A percentile compares a stretch with the other conserved stretches of the same genome.
These are phyloP conservation scores for Camponotus fellah DNA, from an alignment of 2,888 invertebrate genomes.

Conservation along the genomic window DNA sequence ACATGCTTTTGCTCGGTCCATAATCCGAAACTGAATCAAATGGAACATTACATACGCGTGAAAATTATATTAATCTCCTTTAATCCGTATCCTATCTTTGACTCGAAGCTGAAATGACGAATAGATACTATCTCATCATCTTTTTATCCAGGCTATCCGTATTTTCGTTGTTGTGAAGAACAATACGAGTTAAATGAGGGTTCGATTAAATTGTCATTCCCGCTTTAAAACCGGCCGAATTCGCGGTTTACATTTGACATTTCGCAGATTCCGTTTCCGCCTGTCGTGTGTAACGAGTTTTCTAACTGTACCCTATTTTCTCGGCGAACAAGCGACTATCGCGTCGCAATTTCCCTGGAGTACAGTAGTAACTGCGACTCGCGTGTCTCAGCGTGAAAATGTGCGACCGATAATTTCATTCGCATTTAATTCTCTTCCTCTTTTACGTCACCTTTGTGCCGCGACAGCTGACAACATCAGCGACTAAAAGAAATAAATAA, in stretches of 20 bases:
- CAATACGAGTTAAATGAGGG: neutral
- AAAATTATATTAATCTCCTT: constrained; percentile 4
- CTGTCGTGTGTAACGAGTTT: constrained; percentile 35
- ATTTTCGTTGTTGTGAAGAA: neutral
- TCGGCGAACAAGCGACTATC: constrained; percentile 53
- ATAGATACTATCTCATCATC: neutral
- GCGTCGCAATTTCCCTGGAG: constrained; percentile 29
- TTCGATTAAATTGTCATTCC: neutral
- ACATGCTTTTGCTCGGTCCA: constrained; percentile 54
- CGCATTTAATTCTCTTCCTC: constrained; percentile 36
- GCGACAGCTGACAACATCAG: neutral
- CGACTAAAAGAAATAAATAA: constrained; percentile 29
- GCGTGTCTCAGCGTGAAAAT: constrained; percentile 23
- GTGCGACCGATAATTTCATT: constrained; percentile 44
- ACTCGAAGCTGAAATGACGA: neutral
- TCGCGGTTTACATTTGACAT: constrained; percentile 51
- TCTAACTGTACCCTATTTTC: constrained; percentile 66
- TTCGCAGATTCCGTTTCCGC: constrained; percentile 33
- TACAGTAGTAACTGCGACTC: constrained; percentile 39
- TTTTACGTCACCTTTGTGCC: constrained; percentile 9
- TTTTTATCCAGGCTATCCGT: neutral
- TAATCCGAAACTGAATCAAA: neutral
- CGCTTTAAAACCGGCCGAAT: neutral
- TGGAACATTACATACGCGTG: neutral
- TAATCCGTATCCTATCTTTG: neutral